Evolutionary conservation across 2,113 vertebrate species (phyloP).

Genomic region (Psilopogon haemacephalus): DNA sequence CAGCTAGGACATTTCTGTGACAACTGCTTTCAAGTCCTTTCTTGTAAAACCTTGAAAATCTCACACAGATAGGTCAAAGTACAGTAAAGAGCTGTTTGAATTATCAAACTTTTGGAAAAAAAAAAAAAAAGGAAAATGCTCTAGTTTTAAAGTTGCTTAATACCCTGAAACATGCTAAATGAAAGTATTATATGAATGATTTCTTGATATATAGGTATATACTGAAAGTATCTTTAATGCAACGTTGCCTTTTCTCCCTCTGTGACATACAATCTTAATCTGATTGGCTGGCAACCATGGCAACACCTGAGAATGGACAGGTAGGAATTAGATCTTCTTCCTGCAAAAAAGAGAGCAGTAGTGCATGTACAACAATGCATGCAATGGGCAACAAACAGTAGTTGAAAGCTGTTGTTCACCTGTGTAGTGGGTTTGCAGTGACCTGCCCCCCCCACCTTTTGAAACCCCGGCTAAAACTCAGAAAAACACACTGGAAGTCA

Average conservation of each 20-base stretch:
- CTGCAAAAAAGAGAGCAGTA: too few species aligned
- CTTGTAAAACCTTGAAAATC: neutral
- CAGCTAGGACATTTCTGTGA: neutral
- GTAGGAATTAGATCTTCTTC: too few species aligned
- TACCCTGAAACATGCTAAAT: neutral
- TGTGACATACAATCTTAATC: neutral
- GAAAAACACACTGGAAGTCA: too few species aligned
- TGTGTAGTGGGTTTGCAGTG: too few species aligned
- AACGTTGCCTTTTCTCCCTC: neutral
- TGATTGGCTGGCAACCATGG: too few species aligned
- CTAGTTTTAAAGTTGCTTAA: neutral
- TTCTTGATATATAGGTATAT: neutral
- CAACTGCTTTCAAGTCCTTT: constrained; percentile 8
- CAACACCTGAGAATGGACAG: too few species aligned
- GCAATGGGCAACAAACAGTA: too few species aligned
- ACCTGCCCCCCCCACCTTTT: too few species aligned
- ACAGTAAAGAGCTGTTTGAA: neutral
- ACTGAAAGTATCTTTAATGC: neutral
- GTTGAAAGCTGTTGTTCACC: too few species aligned
- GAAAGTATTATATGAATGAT: neutral
- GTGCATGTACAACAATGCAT: too few species aligned
- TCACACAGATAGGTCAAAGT: neutral
- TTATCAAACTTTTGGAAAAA: neutral
- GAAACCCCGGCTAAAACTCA: too few species aligned
- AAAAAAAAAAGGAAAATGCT: neutral